Percentiles rank a stretch among this genome's conserved stretches.
phyloP scores from a whole-genome alignment of 1,140 invertebrate species.

The Battus philenor region DNA sequence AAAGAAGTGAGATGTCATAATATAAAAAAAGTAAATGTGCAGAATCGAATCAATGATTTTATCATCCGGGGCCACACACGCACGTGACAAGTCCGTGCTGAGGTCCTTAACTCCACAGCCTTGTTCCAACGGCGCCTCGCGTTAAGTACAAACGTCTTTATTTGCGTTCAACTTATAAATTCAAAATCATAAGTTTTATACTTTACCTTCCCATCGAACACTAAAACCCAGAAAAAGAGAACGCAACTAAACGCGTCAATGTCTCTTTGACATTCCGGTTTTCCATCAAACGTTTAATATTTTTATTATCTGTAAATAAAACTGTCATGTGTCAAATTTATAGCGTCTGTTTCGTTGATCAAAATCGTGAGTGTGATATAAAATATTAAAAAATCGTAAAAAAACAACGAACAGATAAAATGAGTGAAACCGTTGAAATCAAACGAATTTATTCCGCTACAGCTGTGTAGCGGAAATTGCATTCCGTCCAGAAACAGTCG shows the following conservation, averaged over 20 bases:
- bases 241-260: neutral
- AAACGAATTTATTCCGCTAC: neutral
- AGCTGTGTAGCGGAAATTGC: no score
- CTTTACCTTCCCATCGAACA: neutral
- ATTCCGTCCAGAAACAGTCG: no score
- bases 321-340: constrained; percentile 9
- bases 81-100: constrained; percentile 22
- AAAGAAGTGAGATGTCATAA: no score
- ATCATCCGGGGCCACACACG: constrained; percentile 25
- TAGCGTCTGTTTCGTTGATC: constrained; percentile 1
- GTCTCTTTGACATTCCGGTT: neutral
- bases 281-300: no score
- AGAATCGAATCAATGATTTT: constrained; percentile 1
- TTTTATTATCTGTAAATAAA: neutral
- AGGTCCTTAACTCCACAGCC: constrained; percentile 40
- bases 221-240: neutral
- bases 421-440: no score
- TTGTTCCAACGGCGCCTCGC: constrained; percentile 32
- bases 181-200: constrained; percentile 40
- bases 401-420: no score
- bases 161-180: constrained; percentile 35
- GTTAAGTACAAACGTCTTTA: constrained; percentile 37
- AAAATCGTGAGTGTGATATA: no score
- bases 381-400: no score
- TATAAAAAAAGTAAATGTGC: no score